Base-by-base conservation (phyloP, 2,888 invertebrate species). In the Carpatolechia fugitivella region DNA sequence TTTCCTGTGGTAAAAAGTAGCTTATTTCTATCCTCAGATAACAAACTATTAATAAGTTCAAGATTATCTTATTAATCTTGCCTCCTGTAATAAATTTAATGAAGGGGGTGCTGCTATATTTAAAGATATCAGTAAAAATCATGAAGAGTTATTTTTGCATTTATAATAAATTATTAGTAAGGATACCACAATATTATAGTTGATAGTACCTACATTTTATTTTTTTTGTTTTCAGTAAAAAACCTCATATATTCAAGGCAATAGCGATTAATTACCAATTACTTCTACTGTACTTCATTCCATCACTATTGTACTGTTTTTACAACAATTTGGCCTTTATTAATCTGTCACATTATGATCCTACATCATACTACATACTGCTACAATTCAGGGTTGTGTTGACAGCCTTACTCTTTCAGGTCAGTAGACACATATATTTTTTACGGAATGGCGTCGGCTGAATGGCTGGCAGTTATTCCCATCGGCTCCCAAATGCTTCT, bases 241-340 rank as follows among this genome's bases (percentile, higher is more conserved):
- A 92, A 55, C 82, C 84, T 11, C 82, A 91, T 50, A 82, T 94
- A 63, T 75, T 93, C 67, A 72, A 77, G 70, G 92, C 94, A 62
- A 80, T 94, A 35, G 60, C 79, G 8, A 87, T 91, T 64, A 92
- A 95, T 73, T 91, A 90, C 61, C 91, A 92, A 73, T 92, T 97
- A 46, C 82, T 97, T 64, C 78, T 94, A 54, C 78, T 97, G 44
- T 98, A 99, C 77, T 95, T 98, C 84, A 93, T 98, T 61, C 98
- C 98, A 40, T 95, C 98, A 0, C 92, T 96, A 70, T 85, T 98
- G 53, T 99, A 99, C 78, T 98, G 98, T 71, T 90, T 98, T 52
- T 98, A 98, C 91, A 98, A 99, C 78, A 98, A 98, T 88, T 91
- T 99, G 70, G 94, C 97, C 30, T 98, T 98, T 85, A 91, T 96